A percentile compares a stretch with the other conserved stretches of the same genome.
Conservation (phyloP, 1,140 invertebrate genomes). For the Aricia agestis region DNA sequence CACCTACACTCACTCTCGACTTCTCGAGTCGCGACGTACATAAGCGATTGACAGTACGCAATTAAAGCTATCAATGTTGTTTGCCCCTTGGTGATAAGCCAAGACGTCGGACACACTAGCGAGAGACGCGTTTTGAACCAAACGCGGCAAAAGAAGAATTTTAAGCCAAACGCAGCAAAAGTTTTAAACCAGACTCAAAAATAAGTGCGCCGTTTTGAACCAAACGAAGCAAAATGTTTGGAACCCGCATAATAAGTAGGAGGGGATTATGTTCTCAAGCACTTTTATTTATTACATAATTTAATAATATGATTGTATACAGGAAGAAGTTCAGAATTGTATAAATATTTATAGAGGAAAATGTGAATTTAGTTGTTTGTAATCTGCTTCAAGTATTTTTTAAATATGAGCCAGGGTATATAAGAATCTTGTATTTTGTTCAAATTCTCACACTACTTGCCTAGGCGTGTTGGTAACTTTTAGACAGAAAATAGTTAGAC, state of each 20-base stretch:
- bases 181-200: background rate
- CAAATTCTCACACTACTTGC: no score
- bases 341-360: background rate
- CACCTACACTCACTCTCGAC: constrained; percentile 2
- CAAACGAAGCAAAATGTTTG: background rate
- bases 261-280: background rate
- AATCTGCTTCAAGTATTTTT: background rate
- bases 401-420: no score
- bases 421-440: no score
- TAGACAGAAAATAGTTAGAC: no score
- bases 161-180: background rate
- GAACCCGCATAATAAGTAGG: background rate
- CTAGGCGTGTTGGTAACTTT: no score
- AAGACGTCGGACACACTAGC: background rate
- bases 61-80: constrained; percentile 31
- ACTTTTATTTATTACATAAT: background rate
- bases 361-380: background rate
- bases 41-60: constrained; percentile 25
- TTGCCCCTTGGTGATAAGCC: constrained; percentile 25
- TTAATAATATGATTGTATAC: background rate
- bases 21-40: constrained; percentile 15
- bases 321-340: background rate
- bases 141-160: background rate
- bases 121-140: background rate
- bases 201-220: background rate